phyloP scores from a whole-genome alignment of 1,140 invertebrate species.

The Drosophila punjabiensis region DNA sequence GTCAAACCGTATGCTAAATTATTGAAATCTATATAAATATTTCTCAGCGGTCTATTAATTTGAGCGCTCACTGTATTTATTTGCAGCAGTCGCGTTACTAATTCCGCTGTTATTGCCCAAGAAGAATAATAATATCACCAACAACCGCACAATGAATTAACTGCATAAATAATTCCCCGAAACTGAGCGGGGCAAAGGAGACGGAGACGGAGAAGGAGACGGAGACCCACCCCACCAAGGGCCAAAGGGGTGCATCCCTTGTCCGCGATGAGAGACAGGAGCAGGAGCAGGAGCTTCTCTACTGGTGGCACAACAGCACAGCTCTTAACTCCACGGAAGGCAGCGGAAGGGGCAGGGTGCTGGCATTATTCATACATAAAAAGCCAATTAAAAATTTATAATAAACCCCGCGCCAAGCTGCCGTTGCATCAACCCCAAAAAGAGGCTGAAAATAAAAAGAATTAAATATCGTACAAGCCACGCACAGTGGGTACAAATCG shows the following conservation, averaged over 20 bases:
- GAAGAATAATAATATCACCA: constrained; percentile 32
- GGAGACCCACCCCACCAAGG: constrained; percentile 6
- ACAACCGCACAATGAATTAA: constrained; percentile 76
- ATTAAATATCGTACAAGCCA: constrained; percentile 45
- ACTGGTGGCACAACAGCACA: constrained; percentile 32
- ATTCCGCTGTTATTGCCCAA: constrained; percentile 29
- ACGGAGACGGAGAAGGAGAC: neutral
- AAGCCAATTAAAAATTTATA: constrained; percentile 84
- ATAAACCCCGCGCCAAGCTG: constrained; percentile 76
- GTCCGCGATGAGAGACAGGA: constrained; percentile 3
- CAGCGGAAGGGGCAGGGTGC: constrained; percentile 40
- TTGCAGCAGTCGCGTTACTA: constrained; percentile 29
- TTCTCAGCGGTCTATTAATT: neutral
- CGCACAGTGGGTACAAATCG: neutral
- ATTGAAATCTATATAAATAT: neutral
- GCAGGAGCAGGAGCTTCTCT: constrained; percentile 30
- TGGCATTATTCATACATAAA: constrained; percentile 81
- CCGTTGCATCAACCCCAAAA: constrained; percentile 56
- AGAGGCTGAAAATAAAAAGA: constrained; percentile 58
- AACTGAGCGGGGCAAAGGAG: constrained; percentile 35
- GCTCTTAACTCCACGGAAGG: constrained; percentile 27
- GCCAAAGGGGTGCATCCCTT: constrained; percentile 24
- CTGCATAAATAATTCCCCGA: constrained; percentile 75
- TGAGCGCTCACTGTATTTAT: constrained; percentile 5
- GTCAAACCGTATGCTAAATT: too few relatives aligned